Evolutionary conservation across 2,888 invertebrate species (phyloP).

Genomic region (Nudaria mundana): DNA sequence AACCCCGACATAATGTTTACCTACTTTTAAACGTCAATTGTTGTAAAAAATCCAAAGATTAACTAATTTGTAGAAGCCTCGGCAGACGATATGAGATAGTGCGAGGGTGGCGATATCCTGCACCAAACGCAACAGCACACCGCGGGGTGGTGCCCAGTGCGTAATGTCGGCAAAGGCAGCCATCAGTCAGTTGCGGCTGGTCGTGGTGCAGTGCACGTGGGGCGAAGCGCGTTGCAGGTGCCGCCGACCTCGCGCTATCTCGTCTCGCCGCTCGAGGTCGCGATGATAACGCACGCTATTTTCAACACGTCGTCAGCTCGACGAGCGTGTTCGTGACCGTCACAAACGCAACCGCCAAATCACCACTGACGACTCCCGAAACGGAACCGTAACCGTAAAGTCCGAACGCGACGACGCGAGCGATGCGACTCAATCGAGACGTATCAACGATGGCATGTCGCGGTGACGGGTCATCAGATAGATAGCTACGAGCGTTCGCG

Average conservation of each 20-base stretch:
- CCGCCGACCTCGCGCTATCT: constrained; percentile 77
- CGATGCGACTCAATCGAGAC: constrained; percentile 39
- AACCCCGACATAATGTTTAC: constrained; percentile 6
- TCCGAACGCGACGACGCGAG: constrained; percentile 33
- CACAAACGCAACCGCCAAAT: constrained; percentile 65
- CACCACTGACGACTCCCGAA: constrained; percentile 57
- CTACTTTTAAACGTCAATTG: constrained; percentile 28
- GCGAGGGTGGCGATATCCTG: constrained; percentile 15
- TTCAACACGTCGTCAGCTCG: constrained; percentile 58
- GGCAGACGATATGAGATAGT: constrained; percentile 23
- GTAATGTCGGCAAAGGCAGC: constrained; percentile 38
- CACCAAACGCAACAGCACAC: constrained; percentile 8
- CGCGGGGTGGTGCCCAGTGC: constrained; percentile 39
- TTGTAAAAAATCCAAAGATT: constrained; percentile 18
- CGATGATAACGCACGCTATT: constrained; percentile 78
- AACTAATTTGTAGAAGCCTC: background rate
- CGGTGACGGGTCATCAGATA: constrained; percentile 32
- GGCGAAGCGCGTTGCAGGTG: constrained; percentile 64
- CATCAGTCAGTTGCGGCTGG: constrained; percentile 45
- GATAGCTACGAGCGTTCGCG: constrained; percentile 31
- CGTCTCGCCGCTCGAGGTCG: constrained; percentile 75
- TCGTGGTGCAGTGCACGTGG: constrained; percentile 60
- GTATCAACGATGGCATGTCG: constrained; percentile 37
- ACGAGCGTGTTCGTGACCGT: constrained; percentile 55
- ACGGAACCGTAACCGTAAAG: constrained; percentile 45